Evolutionary conservation across 2,888 invertebrate genomes (phyloP).

Genomic region (Metalampra italica): DNA sequence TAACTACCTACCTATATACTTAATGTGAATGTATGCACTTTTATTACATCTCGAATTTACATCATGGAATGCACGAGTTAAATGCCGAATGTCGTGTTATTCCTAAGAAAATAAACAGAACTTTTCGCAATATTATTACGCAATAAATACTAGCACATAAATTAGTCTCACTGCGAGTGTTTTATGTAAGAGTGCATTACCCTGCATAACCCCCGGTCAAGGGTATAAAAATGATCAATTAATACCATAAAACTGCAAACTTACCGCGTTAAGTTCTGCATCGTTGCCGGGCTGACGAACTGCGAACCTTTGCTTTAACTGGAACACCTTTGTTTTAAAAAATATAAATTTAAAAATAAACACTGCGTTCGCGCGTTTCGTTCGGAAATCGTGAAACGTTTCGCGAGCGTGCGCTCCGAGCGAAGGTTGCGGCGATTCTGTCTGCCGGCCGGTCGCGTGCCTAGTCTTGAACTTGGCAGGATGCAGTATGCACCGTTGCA

Average conservation of each 20-base stretch:
- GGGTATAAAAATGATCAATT: conserved; percentile 31
- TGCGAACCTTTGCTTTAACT: conserved; percentile 33
- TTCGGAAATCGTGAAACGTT: conserved; percentile 14
- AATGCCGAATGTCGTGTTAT: too few relatives aligned
- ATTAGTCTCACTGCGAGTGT: neutral
- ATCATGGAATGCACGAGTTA: too few relatives aligned
- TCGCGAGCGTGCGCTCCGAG: conserved; percentile 53
- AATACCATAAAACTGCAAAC: conserved; percentile 26
- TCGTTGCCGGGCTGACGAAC: conserved; percentile 36
- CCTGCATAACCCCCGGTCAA: conserved; percentile 41
- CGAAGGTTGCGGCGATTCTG: conserved; percentile 61
- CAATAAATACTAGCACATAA: neutral
- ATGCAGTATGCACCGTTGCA: conserved; percentile 63
- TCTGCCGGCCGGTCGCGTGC: conserved; percentile 33
- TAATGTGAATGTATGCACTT: too few relatives aligned
- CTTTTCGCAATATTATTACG: neutral
- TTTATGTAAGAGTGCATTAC: conserved; percentile 33
- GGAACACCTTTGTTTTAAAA: conserved; percentile 13
- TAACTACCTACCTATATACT: too few relatives aligned
- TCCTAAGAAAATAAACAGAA: neutral
- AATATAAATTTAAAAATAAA: conserved; percentile 35
- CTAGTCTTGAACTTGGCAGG: conserved; percentile 66
- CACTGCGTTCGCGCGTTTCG: conserved; percentile 26
- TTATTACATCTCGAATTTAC: too few relatives aligned
- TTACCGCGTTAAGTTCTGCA: conserved; percentile 66